Base-by-base conservation (phyloP, 64 coral and sea anemone species). In the Cladopsammia gracilis region DNA sequence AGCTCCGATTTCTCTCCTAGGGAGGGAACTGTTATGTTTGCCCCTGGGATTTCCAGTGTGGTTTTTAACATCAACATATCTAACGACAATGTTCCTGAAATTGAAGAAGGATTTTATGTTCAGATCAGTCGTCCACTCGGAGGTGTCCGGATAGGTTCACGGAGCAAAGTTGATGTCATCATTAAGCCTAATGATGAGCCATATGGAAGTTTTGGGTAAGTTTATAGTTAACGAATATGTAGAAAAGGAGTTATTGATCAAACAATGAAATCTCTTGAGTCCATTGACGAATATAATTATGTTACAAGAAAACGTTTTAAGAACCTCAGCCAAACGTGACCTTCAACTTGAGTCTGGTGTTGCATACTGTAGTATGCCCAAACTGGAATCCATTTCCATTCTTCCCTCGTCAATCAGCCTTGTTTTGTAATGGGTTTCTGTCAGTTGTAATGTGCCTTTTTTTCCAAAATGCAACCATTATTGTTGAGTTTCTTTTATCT, bases 141-240 rank as follows among this genome's bases (percentile, higher is more conserved):
- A 75, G 98, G 94, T 7, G 85, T 91, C 58, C 88, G 44, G 66
- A 91, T 99, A 22, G 98, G 98, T 22, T 10, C 75, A n/a, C 76
- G 48, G 15, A 82, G 82, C 50, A 90, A 77, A 83, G 83, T 99
- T 13, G 77, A 93, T 52, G 92, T 99, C 13, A 86, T 94, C 48
- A 92, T 99, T 70, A 73, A 79, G 5, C 91, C 98, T 10, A 99
- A 88, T n/a, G 98, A 99, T 77, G 60, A 93, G 12, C 94, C 98
- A 13, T 89, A 94, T n/a, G 98, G 98, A 53, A 84, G 76, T 1
- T 99, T 99, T 92, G 98, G 91, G 98, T 99, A 96, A 67, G 78
- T 88, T 62, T 89, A 66, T 67, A 43, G 34, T 12, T 16, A 42
- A n/a, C 12, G 56, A 15, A 58, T 25, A 7, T 10, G 7, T 56